Evolutionary conservation across 2,888 invertebrate genomes (phyloP).

Genomic region (Globia sparganii): DNA sequence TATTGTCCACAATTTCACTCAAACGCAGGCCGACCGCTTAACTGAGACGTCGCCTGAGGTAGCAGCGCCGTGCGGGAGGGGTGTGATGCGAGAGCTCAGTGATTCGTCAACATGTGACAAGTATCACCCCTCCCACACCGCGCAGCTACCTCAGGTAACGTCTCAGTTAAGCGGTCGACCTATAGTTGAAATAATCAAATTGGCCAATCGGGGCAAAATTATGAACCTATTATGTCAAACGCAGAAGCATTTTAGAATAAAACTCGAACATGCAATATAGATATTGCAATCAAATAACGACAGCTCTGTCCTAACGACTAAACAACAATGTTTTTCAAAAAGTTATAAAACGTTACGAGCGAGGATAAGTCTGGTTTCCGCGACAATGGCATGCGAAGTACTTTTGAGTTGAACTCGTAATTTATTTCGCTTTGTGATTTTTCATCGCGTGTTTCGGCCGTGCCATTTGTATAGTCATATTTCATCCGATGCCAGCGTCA

Average conservation of each 20-base stretch:
- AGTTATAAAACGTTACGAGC: slow-evolving; percentile 58
- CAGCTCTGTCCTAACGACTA: slow-evolving; percentile 29
- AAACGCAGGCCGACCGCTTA: neutral
- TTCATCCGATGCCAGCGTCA: slow-evolving; percentile 71
- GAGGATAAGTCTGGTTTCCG: slow-evolving; percentile 63
- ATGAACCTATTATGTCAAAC: slow-evolving; percentile 31
- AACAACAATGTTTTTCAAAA: slow-evolving; percentile 55
- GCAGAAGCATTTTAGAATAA: slow-evolving; percentile 35
- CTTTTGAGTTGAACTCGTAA: slow-evolving; percentile 75
- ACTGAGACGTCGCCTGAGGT: no score
- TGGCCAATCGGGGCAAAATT: slow-evolving; percentile 17
- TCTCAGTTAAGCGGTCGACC: no score
- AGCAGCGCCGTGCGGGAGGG: no score
- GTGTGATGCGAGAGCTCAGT: no score
- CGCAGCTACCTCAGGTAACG: no score
- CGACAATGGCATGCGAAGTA: slow-evolving; percentile 70
- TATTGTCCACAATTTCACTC: neutral
- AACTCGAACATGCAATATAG: slow-evolving; percentile 40
- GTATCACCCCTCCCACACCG: no score
- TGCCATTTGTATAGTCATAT: slow-evolving; percentile 75
- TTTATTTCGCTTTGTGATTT: slow-evolving; percentile 82
- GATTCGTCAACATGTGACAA: no score
- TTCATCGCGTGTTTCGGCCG: slow-evolving; percentile 76
- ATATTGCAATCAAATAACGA: slow-evolving; percentile 51
- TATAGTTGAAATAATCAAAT: slow-evolving; percentile 27